Percentiles rank a stretch among this genome's conserved stretches.
These are phyloP conservation scores for Porphyrio hochstetteri DNA, from an alignment of 2,113 vertebrate species.

Conservation along the genomic window DNA sequence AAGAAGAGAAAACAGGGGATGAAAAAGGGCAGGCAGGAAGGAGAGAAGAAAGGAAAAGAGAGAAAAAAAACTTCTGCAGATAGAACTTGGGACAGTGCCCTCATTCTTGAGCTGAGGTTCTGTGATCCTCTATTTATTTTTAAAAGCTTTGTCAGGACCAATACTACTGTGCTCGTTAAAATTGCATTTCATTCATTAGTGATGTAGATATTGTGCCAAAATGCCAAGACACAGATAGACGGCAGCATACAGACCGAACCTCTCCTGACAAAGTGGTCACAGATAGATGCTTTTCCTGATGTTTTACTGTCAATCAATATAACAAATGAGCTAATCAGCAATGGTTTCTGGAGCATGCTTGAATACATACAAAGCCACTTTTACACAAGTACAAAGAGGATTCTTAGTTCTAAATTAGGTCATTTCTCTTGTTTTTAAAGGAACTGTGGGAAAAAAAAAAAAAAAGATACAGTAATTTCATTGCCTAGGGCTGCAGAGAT, in stretches of 20 bases:
- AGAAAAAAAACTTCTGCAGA: not conserved
- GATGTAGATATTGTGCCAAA: conserved; percentile 26
- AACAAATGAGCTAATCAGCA: conserved; percentile 25
- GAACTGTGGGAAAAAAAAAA: not conserved
- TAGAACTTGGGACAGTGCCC: not conserved
- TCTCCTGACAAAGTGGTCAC: not conserved
- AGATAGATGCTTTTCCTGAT: conserved; percentile 22
- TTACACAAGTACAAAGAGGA: not conserved
- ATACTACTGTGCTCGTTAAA: not conserved
- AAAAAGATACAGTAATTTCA: not conserved
- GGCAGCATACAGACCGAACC: not conserved
- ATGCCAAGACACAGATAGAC: not conserved
- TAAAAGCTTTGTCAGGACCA: not conserved
- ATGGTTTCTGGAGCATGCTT: conserved; percentile 3
- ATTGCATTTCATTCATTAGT: conserved; percentile 9
- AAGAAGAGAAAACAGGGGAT: not conserved
- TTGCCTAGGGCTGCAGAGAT: not conserved
- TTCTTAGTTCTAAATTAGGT: not conserved
- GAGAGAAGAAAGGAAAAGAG: not conserved
- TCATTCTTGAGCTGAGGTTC: not conserved
- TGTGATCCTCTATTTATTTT: not conserved
- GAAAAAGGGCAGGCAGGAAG: fast-evolving
- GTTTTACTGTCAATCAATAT: conserved; percentile 36
- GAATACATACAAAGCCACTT: not conserved
- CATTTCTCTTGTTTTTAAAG: not conserved